These are phyloP conservation scores for Nicator chloris DNA, from an alignment of 2,113 vertebrate species.

Conservation along the genomic window DNA sequence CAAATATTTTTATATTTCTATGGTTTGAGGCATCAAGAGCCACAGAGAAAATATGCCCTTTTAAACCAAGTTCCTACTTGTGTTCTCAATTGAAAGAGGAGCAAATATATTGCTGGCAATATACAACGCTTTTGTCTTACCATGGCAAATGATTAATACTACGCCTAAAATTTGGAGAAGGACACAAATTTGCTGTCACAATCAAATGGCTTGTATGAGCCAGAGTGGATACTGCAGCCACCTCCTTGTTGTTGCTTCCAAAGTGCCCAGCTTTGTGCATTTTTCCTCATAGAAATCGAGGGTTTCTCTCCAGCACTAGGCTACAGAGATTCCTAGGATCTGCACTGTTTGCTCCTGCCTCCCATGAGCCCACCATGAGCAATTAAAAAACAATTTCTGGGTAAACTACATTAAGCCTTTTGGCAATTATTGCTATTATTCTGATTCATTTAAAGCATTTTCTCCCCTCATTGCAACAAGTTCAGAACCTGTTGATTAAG, in stretches of 20 bases:
- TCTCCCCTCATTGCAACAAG: background rate
- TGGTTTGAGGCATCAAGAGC: constrained; percentile 54
- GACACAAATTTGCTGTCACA: background rate
- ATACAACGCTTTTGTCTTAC: background rate
- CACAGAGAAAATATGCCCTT: constrained; percentile 50
- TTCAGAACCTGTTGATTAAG: background rate
- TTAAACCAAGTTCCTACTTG: constrained; percentile 50
- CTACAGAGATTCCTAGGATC: background rate
- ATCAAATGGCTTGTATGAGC: background rate
- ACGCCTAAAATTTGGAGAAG: background rate
- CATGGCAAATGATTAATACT: background rate
- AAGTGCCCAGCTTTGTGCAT: background rate
- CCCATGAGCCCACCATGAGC: background rate
- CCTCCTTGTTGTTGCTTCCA: background rate
- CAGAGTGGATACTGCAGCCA: background rate
- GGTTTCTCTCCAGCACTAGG: background rate
- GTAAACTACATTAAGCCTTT: background rate
- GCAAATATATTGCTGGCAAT: constrained; percentile 38
- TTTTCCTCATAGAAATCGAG: background rate
- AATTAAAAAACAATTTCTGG: background rate
- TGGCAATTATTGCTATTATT: background rate
- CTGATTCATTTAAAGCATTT: background rate
- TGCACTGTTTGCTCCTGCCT: background rate
- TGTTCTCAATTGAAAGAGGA: constrained; percentile 26
- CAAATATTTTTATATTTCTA: constrained; percentile 58